These are phyloP conservation scores for Hucho hucho DNA, from an alignment of 2,113 vertebrate genomes.

Conservation along the genomic window DNA sequence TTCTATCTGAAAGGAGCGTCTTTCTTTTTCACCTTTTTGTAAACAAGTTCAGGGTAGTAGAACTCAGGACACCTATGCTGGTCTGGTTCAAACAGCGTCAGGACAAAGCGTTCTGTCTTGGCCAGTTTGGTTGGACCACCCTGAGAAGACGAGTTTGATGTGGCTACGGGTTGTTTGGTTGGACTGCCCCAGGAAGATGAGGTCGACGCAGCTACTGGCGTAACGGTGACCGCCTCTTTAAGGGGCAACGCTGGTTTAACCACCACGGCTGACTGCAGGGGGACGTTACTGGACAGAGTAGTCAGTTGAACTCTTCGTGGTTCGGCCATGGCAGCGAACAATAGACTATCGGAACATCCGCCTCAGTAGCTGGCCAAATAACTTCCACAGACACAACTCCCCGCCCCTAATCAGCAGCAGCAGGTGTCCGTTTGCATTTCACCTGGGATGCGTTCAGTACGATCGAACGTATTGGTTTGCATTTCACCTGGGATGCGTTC, in stretches of 20 bases:
- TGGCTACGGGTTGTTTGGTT: background rate
- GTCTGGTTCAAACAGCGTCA: slow-evolving; percentile 83
- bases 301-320: slow-evolving; percentile 83
- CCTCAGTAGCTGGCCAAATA: too few relatives aligned
- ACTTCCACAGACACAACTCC: too few relatives aligned
- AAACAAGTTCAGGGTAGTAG: slow-evolving; percentile 83
- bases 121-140: background rate
- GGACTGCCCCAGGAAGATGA: slow-evolving; percentile 23
- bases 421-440: too few relatives aligned
- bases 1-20: background rate
- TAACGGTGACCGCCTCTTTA: slow-evolving; percentile 41
- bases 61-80: slow-evolving; percentile 88
- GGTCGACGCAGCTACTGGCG: slow-evolving; percentile 45
- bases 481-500: too few relatives aligned
- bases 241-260: slow-evolving; percentile 14
- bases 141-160: background rate
- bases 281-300: slow-evolving; percentile 64
- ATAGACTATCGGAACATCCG: background rate
- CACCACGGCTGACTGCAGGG: slow-evolving; percentile 38
- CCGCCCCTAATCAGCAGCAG: too few relatives aligned
- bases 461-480: too few relatives aligned
- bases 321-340: slow-evolving; percentile 77
- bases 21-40: slow-evolving; percentile 58
- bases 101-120: slow-evolving; percentile 72
- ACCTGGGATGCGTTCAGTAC: too few relatives aligned